These are phyloP conservation scores for Caenorhabditis macrosperma DNA, from an alignment of 2,888 invertebrate genomes.

Conservation along the genomic window DNA sequence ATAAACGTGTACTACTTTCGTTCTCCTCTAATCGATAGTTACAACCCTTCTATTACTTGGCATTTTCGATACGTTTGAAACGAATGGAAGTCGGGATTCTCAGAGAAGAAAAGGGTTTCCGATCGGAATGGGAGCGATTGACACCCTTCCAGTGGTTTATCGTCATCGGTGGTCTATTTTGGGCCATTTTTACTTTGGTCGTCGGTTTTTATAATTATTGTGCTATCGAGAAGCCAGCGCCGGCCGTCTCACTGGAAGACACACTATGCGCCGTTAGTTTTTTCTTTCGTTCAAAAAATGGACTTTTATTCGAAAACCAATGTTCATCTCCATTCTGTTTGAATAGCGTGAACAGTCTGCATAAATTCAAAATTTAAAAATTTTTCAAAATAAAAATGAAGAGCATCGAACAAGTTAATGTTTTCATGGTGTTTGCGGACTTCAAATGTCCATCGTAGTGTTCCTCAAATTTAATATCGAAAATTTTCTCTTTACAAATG, in stretches of 20 bases:
- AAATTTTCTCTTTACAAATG: no score
- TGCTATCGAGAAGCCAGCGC: conserved; percentile 33
- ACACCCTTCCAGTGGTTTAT: conserved; percentile 34
- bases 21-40: neutral
- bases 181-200: conserved; percentile 28
- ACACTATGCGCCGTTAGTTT: conserved; percentile 34
- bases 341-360: no score
- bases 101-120: conserved; percentile 29
- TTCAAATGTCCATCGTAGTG: neutral
- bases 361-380: no score
- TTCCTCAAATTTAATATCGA: no score
- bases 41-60: neutral
- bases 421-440: conserved; percentile 5
- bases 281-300: neutral
- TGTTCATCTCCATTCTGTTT: no score
- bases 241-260: conserved; percentile 45
- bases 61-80: neutral
- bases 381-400: no score
- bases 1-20: conserved; percentile 51
- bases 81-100: conserved; percentile 11
- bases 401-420: no score
- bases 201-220: conserved; percentile 47
- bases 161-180: conserved; percentile 27
- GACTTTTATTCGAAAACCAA: neutral
- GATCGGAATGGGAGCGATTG: conserved; percentile 30